Percentiles rank a stretch among this genome's conserved stretches.
phyloP scores from a whole-genome alignment of 2,888 invertebrate genomes.

The Trilocha varians region DNA sequence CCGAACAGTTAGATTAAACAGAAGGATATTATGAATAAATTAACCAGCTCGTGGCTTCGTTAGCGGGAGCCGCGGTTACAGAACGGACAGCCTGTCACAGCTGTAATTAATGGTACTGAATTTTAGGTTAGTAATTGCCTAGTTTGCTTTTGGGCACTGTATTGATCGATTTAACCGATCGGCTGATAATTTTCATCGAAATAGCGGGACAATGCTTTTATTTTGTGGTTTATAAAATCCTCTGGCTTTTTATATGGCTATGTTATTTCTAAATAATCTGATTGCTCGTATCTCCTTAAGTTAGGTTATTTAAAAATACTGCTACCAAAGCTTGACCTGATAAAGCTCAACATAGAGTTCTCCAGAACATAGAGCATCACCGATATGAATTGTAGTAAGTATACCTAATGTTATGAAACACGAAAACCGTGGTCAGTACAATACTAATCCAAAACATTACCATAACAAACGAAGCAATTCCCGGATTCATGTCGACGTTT shows the following conservation, averaged over 20 bases:
- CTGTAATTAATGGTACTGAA: conserved; percentile 8
- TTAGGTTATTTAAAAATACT: no score
- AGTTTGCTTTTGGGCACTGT: background rate
- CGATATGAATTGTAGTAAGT: no score
- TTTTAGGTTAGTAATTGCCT: conserved; percentile 6
- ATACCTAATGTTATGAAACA: no score
- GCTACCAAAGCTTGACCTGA: no score
- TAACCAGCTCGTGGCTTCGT: conserved; percentile 6
- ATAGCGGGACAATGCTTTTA: no score
- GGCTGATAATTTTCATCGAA: background rate
- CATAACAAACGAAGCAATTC: background rate
- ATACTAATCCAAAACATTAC: background rate
- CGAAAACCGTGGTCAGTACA: background rate
- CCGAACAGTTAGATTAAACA: conserved; percentile 8
- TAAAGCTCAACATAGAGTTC: no score
- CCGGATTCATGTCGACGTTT: background rate
- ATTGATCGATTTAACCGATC: background rate
- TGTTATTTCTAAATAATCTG: no score
- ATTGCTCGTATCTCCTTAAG: no score
- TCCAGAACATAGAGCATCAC: no score
- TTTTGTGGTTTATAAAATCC: no score
- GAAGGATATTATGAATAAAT: conserved; percentile 20
- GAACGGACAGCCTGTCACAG: conserved; percentile 8
- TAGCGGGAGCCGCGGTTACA: conserved; percentile 5
- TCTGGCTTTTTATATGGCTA: no score